Evolutionary conservation across 2,797 vertebrate genomes (phyloP).

Genomic region (Chelmon rostratus): DNA sequence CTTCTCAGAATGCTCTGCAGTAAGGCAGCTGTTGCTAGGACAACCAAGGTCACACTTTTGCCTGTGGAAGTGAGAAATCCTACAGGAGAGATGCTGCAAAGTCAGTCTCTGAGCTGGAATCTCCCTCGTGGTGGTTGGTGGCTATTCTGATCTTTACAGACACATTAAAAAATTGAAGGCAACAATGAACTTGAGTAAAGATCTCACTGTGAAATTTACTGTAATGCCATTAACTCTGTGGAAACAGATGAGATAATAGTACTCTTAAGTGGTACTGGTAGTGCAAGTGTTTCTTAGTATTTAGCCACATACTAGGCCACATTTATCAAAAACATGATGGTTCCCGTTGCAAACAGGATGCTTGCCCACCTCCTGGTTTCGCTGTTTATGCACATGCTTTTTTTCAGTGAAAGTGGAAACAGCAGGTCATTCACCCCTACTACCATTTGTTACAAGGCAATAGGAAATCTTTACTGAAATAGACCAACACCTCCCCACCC

Average conservation of each 20-base stretch:
- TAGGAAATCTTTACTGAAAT: not conserved
- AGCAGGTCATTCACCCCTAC: not conserved
- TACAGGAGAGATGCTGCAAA: constrained; percentile 23
- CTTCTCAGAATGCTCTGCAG: constrained; percentile 16
- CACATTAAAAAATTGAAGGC: not conserved
- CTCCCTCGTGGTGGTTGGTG: not conserved
- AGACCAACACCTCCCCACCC: not conserved
- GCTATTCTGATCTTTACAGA: not conserved
- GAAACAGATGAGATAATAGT: not conserved
- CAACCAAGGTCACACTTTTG: constrained; percentile 59
- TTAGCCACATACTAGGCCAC: not conserved
- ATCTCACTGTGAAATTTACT: not conserved
- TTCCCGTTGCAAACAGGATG: constrained; percentile 17
- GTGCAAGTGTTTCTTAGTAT: not conserved
- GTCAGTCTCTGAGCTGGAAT: not conserved
- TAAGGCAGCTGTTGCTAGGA: constrained; percentile 43
- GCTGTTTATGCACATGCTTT: not conserved
- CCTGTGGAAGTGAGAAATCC: constrained; percentile 4
- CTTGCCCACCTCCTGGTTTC: not conserved
- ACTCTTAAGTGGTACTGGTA: too few relatives aligned
- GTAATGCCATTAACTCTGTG: too few relatives aligned
- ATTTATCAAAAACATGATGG: not conserved
- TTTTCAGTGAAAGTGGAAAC: not conserved
- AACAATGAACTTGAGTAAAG: not conserved
- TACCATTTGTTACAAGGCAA: not conserved